Evolutionary conservation across 2,888 invertebrate genomes (phyloP), one percentile per base, ranked within the genome.

Genomic region (Hemistola chrysoprasaria): DNA sequence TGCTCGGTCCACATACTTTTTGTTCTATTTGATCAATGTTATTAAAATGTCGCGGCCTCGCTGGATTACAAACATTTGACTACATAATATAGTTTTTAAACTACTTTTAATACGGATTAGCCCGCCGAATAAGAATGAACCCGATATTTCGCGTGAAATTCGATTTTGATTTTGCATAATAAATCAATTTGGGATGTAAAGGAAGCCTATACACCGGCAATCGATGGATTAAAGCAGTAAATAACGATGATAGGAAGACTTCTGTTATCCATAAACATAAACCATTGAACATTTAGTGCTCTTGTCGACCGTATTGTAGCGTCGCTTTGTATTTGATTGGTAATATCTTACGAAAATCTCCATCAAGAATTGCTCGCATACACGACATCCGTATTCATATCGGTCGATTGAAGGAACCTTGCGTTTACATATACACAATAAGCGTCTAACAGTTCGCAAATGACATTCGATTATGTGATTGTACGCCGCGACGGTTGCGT

Each of bases 11-110:
- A 88, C 88, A 88, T 87, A 87, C 88, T 88, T 87, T n/a, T 88
- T 88, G 87, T 88, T 87, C 85, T 88, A 87, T 88, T 88, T 88
- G 88, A 88, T 86, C 87, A 88, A 86, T 86, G 88, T 87, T 88
- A 88, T 87, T 87, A 88, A 88, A 88, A 88, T 88, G 85, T 87
- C 86, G 82, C 85, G 75, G 73, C 75, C 76, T 82, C 70, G 69
- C 75, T 66, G 73, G 76, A 84, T 88, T 86, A 86, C 76, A 79
- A 78, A 80, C 78, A 82, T 85, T 78, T 83, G 78, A 79, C 81
- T 85, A 38, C 30, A 27, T 38, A 26, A 27, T 34, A 77, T 75
- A 69, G 63, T 70, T 77, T 70, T 77, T 72, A 75, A 78, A 68
- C 66, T 59, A 65, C 68, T 68, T 64, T n/a, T n/a, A n/a, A n/a